Percentiles rank a stretch among this genome's conserved stretches.
These are phyloP conservation scores for Trissolcus japonicus DNA, from an alignment of 2,888 invertebrate genomes.

Conservation along the genomic window DNA sequence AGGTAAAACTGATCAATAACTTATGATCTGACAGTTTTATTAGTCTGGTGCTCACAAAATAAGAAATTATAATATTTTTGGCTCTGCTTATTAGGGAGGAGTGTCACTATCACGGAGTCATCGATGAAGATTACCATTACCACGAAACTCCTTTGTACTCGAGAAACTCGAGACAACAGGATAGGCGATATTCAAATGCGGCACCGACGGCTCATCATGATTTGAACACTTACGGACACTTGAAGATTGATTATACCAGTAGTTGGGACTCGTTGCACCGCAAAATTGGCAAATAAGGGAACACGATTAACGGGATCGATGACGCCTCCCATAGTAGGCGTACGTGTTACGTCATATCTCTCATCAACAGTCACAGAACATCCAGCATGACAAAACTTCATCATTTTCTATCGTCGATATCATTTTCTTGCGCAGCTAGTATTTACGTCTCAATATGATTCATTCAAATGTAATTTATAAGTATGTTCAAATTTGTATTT, in stretches of 20 bases:
- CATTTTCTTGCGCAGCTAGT: background rate
- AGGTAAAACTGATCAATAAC: conserved; percentile 54
- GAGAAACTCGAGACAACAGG: conserved; percentile 55
- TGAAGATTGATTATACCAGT: conserved; percentile 89
- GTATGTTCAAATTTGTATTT: no score
- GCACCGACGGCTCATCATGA: conserved; percentile 81
- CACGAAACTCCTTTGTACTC: conserved; percentile 59
- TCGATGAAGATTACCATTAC: conserved; percentile 57
- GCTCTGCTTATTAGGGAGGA: conserved; percentile 56
- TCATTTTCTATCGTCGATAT: conserved; percentile 17
- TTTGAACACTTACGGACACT: conserved; percentile 85
- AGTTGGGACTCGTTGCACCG: conserved; percentile 89
- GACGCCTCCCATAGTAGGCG: conserved; percentile 49
- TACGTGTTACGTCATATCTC: conserved; percentile 38
- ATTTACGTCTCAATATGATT: no score
- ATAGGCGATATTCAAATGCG: conserved; percentile 61
- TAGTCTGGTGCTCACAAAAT: background rate
- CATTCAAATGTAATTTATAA: no score
- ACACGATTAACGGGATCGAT: conserved; percentile 48
- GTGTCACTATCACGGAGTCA: conserved; percentile 63
- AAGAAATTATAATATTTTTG: conserved; percentile 1
- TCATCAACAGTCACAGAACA: conserved; percentile 37
- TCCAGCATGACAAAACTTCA: conserved; percentile 24
- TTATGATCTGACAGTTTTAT: conserved; percentile 7
- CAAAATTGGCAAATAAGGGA: conserved; percentile 80